Conservation (phyloP, 2,113 vertebrate species). For the Leucopternis melanops region DNA sequence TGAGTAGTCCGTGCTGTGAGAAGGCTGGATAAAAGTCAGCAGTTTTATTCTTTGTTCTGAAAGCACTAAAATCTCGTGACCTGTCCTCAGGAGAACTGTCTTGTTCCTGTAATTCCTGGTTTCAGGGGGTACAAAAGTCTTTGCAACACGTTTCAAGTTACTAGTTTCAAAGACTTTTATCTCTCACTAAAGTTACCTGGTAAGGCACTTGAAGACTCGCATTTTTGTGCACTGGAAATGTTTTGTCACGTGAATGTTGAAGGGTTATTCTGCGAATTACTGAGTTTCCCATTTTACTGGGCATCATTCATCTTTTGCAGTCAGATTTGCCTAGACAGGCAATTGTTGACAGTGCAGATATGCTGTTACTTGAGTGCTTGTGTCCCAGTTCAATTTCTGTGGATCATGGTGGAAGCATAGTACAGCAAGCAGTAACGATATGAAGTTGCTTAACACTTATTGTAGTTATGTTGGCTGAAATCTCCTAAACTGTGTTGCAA, state of each 20-base stretch:
- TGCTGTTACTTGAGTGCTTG: background rate
- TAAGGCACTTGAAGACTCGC: background rate
- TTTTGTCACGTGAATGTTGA: background rate
- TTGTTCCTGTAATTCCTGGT: background rate
- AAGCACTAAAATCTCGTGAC: background rate
- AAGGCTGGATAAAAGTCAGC: background rate
- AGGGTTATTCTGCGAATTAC: background rate
- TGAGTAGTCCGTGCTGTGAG: fast-evolving
- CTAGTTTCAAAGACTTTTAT: background rate
- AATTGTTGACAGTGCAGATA: background rate
- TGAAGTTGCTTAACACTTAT: background rate
- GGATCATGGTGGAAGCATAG: background rate
- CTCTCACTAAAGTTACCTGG: background rate
- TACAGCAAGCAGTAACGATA: background rate
- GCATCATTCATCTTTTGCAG: background rate
- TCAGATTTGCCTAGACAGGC: background rate
- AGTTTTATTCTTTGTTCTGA: background rate
- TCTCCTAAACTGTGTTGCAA: background rate
- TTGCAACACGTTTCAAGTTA: background rate
- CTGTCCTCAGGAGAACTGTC: background rate
- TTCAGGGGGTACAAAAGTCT: background rate
- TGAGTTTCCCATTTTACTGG: background rate
- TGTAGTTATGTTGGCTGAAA: background rate
- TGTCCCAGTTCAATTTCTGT: background rate
- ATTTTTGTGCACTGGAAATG: background rate